Evolutionary conservation across 2,113 vertebrate species (phyloP).

Genomic region (Amphiprion percula): DNA sequence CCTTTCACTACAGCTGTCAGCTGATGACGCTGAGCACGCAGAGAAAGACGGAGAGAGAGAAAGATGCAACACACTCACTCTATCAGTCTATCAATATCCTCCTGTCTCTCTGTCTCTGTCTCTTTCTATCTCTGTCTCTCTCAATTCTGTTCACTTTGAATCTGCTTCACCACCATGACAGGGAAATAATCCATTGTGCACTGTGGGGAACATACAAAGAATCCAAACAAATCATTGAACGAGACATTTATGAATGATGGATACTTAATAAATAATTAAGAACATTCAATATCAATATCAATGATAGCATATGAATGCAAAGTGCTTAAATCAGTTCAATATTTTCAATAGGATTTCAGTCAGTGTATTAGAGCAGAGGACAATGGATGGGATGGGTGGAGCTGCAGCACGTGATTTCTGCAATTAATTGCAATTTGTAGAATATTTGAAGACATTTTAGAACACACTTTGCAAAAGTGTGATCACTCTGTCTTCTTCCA

Average conservation of each 20-base stretch:
- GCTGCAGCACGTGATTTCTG: not conserved
- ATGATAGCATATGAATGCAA: conserved; percentile 25
- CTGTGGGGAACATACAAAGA: conserved; percentile 33
- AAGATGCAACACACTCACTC: conserved; percentile 41
- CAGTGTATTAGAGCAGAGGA: not conserved
- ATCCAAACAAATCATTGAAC: conserved; percentile 51
- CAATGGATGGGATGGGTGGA: not conserved
- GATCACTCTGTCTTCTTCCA: not conserved
- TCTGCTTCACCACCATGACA: conserved; percentile 50
- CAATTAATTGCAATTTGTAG: not conserved
- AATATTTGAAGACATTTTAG: conserved; percentile 2
- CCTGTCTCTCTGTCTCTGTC: conserved; percentile 54
- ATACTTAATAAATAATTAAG: conserved; percentile 49
- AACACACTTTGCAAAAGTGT: not conserved
- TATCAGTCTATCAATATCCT: conserved; percentile 72
- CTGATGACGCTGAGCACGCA: conserved; percentile 55
- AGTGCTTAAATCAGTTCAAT: conserved; percentile 5
- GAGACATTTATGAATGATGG: conserved; percentile 39
- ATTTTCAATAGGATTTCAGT: conserved; percentile 1
- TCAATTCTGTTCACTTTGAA: conserved; percentile 64
- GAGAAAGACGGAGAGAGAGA: conserved; percentile 35
- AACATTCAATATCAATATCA: conserved; percentile 35
- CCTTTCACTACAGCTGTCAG: conserved; percentile 65
- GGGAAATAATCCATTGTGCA: conserved; percentile 22
- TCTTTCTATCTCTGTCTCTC: conserved; percentile 64